Conservation (phyloP, 2,797 vertebrate genomes). For the Chelidonichthys spinosus region DNA sequence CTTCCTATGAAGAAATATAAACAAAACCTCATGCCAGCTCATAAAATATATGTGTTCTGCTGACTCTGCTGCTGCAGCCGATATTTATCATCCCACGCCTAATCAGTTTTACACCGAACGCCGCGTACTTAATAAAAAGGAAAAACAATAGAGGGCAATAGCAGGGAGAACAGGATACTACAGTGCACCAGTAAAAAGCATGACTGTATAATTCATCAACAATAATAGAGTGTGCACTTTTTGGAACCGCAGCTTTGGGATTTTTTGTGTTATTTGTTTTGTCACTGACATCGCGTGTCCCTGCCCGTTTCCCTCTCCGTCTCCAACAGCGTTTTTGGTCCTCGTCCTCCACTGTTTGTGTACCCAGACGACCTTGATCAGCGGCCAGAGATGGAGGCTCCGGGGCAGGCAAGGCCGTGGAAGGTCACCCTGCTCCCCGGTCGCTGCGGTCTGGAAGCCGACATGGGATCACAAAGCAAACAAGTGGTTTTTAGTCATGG, state of each 20-base stretch:
- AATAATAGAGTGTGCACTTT: constrained; percentile 10
- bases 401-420: constrained; percentile 42
- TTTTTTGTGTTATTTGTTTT: constrained; percentile 19
- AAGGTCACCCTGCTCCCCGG: constrained; percentile 71
- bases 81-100: constrained; percentile 51
- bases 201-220: constrained; percentile 29
- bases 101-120: constrained; percentile 49
- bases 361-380: constrained; percentile 70
- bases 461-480: constrained; percentile 68
- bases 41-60: constrained; percentile 42
- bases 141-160: constrained; percentile 25
- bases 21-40: constrained; percentile 49
- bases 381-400: constrained; percentile 65
- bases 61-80: constrained; percentile 47
- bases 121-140: constrained; percentile 36
- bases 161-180: constrained; percentile 7
- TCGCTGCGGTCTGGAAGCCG: constrained; percentile 74
- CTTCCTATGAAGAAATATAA: not conserved
- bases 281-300: constrained; percentile 19
- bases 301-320: constrained; percentile 23
- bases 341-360: constrained; percentile 19
- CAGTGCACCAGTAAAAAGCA: constrained; percentile 11
- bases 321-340: constrained; percentile 32
- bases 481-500: constrained; percentile 60
- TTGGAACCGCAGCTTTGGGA: not conserved